These are phyloP conservation scores for Aporophyla lueneburgensis DNA, from an alignment of 2,888 invertebrate species.

Conservation along the genomic window DNA sequence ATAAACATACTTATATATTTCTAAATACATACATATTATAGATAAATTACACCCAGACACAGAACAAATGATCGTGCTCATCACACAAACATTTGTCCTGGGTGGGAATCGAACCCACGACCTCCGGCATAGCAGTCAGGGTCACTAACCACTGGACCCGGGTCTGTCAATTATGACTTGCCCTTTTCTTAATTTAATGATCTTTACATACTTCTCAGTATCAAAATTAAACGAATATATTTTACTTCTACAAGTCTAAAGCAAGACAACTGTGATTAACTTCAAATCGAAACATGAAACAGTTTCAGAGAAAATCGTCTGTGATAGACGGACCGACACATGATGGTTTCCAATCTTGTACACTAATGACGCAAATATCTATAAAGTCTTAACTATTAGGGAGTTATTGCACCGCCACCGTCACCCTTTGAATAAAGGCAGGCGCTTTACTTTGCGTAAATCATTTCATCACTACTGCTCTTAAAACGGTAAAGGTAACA, in stretches of 20 bases:
- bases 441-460: no score
- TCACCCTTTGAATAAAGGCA: background rate
- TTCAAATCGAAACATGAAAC: background rate
- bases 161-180: no score
- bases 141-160: no score
- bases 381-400: background rate
- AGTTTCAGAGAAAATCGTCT: constrained; percentile 1
- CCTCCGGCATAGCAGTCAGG: no score
- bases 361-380: background rate
- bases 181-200: background rate
- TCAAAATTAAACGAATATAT: background rate
- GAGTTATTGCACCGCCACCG: background rate
- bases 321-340: background rate
- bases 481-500: no score
- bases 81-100: no score
- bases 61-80: no score
- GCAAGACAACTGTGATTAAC: background rate
- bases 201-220: background rate
- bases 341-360: background rate
- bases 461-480: no score
- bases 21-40: no score
- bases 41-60: no score
- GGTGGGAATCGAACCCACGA: no score
- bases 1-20: no score
- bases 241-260: background rate